Percentiles rank a stretch among this genome's conserved stretches.
Evolutionary conservation across 2,113 vertebrate genomes (phyloP).

Genomic region (Dryoscopus gambensis): DNA sequence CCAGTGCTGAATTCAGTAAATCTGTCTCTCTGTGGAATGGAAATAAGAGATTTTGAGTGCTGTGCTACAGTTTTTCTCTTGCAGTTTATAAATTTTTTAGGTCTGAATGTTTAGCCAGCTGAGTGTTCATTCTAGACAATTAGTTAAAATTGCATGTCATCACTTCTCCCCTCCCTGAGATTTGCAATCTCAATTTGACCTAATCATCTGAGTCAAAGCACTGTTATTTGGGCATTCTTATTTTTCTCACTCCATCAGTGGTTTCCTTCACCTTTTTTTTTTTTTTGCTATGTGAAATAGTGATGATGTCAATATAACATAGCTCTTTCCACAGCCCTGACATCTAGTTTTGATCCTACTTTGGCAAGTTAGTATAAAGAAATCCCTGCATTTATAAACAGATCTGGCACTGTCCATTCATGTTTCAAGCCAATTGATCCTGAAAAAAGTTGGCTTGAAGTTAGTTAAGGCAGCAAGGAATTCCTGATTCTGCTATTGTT

Average conservation of each 20-base stretch:
- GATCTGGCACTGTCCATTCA: not conserved
- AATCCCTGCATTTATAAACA: not conserved
- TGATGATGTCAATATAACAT: not conserved
- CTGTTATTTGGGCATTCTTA: not conserved
- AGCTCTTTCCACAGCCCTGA: not conserved
- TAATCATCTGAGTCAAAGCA: not conserved
- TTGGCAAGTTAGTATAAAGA: not conserved
- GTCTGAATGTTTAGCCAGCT: not conserved
- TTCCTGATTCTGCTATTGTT: not conserved
- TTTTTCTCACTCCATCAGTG: not conserved
- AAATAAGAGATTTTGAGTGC: not conserved
- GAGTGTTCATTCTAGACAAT: not conserved
- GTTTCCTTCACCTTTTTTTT: not conserved
- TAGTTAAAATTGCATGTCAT: not conserved
- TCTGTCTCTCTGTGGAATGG: not conserved
- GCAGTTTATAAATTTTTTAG: not conserved
- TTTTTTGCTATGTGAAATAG: not conserved
- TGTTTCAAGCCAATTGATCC: not conserved
- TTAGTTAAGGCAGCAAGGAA: not conserved
- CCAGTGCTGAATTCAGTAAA: not conserved
- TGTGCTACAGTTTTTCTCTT: not conserved
- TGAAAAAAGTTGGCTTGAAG: not conserved
- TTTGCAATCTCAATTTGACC: not conserved
- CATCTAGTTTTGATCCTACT: not conserved
- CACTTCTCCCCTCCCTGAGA: not conserved